phyloP scores from a whole-genome alignment of 2,888 invertebrate genomes.

The Sacculina carcini region DNA sequence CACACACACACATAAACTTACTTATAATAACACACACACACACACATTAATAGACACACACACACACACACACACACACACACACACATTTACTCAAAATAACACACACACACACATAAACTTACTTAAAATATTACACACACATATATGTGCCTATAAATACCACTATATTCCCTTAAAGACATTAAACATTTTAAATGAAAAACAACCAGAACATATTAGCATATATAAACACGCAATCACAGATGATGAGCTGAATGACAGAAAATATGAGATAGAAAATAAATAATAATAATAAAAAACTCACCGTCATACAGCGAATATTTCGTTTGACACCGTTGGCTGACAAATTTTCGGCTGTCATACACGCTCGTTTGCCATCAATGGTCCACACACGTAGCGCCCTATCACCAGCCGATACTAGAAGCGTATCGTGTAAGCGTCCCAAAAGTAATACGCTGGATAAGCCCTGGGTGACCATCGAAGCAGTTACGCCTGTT shows the following conservation, averaged over 20 bases:
- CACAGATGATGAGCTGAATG: too few relatives aligned
- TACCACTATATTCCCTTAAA: not conserved
- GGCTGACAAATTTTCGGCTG: slow-evolving; percentile 42
- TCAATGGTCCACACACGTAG: not conserved
- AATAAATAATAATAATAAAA: too few relatives aligned
- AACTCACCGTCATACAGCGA: too few relatives aligned
- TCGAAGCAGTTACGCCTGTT: slow-evolving; percentile 27
- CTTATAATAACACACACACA: too few relatives aligned
- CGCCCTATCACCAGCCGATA: slow-evolving; percentile 32
- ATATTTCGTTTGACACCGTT: slow-evolving; percentile 52
- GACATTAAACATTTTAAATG: not conserved
- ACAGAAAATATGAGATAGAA: too few relatives aligned
- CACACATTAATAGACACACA: too few relatives aligned
- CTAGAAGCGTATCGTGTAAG: slow-evolving; percentile 34
- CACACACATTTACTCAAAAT: too few relatives aligned
- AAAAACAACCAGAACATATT: not conserved
- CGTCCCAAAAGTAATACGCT: slow-evolving; percentile 28
- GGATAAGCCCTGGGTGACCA: slow-evolving; percentile 44
- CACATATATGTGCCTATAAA: not conserved
- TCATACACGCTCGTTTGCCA: slow-evolving; percentile 22
- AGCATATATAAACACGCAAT: slow-evolving; percentile 21
- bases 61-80: too few relatives aligned
- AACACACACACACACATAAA: too few relatives aligned
- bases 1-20: too few relatives aligned
- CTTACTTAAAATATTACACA: too few relatives aligned